Evolutionary conservation across 2,888 invertebrate genomes (phyloP), one percentile per base, ranked within the genome.

Genomic region (Trissonchulus latispiculum): DNA sequence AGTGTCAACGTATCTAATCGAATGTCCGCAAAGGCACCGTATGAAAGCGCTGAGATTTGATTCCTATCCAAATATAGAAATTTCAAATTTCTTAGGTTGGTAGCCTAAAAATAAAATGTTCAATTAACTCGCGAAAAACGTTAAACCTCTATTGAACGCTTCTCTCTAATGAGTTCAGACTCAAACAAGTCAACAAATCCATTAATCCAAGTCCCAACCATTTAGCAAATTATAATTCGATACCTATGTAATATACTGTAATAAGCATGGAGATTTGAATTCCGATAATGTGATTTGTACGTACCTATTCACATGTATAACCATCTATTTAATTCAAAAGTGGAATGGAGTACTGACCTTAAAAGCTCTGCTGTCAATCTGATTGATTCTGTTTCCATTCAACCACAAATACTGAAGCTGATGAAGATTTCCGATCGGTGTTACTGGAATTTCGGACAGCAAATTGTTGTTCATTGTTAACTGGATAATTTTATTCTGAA

Each of bases 1-100:
- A 92, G 85, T 82, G 91, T 89, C 67, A 93, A 83, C 29, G 79
- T 79, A 23, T 82, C 77, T 1, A 83, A 76, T 0, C 77, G 77
- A 28, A 80, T 35, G 61, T 74, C 71, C 18, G 48, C 37, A 32
- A 79, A 74, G 15, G 75, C 74, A 23, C 70, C 72, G 15, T 48
- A 36, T 0, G 72, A 72, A 15, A 77, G 31, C 23, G 29, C 23
- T 1, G 68, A 28, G 32, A 81, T 79, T 18, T 79, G 76, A 73
- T 82, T 82, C 33, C 77, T 69, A 67, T 82, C 80, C 70, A 83
- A 72, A 75, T 82, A 78, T 18, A 82, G 71, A 72, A 80, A 81
- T 36, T 78, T 77, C 32, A 82, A 76, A 70, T 80, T 80, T 36
- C 77, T 78, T 32, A 82, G 75, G 70, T 80, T 78, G 0, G 78